Evolutionary conservation across 2,797 vertebrate genomes (phyloP), one percentile per base, ranked within the genome.

Genomic region (Rhyacichthys aspro): DNA sequence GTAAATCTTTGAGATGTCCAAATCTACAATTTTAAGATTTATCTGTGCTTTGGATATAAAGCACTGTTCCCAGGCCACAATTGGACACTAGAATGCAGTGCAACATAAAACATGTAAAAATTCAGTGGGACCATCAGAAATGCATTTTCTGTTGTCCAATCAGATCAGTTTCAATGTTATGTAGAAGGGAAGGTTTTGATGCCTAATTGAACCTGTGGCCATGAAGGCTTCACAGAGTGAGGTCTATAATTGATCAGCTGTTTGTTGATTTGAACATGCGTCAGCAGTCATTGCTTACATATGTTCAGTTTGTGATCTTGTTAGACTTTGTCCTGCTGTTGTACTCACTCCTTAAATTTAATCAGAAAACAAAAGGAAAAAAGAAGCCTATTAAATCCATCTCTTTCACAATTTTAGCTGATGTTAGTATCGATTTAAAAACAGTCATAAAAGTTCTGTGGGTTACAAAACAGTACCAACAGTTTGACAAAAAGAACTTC

Each of bases 241-340:
- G 63, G 55, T 46, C 48, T 47, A 15, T 15, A 34, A 15, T 63
- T 39, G 43, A 56, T 11, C 8, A 16, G 38, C 41, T 16, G 58
- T 48, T 49, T 66, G 42, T 68, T 48, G 42, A 53, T 52, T 23
- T n/a, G 19, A 54, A 54, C 53, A 18, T 28, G 18, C 50, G 37
- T 53, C 50, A 53, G 18, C 19, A 55, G 18, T n/a, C 14, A 9
- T 9, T 41, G 37, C 50, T 54, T 54, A 28, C 36, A 23, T 39
- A 41, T 3, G 17, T 17, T 28, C 17, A 53, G 37, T 28, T 34
- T 1, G 37, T 50, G 55, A 38, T 61, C 5, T 19, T 3, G 59
- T 45, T 55, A 18, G 57, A 78, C 72, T 73, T 71, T 78, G 74
- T 23, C 49, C 70, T 63, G 39, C 34, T 46, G 61, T 69, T 60